These are phyloP conservation scores for Glyphotaelius pellucidus DNA, from an alignment of 2,888 invertebrate genomes.

Conservation along the genomic window DNA sequence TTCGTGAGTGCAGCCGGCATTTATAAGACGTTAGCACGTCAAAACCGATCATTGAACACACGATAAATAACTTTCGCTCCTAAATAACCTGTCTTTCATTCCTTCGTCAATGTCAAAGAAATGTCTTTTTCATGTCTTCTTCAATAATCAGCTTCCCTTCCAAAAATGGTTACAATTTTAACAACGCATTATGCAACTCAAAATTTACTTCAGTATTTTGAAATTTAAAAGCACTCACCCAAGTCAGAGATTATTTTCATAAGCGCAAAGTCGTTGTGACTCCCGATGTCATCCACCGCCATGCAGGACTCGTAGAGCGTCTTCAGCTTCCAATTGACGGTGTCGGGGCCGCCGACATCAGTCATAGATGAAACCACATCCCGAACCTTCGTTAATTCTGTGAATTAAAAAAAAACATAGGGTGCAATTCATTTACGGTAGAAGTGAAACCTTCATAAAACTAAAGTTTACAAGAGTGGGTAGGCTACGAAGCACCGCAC, in stretches of 20 bases:
- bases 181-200: background rate
- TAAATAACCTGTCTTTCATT: background rate
- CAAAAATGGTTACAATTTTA: background rate
- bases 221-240: slow-evolving; percentile 70
- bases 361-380: slow-evolving; percentile 74
- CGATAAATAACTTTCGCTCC: background rate
- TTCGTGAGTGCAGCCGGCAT: too few relatives aligned
- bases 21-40: too few relatives aligned
- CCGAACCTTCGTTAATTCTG: slow-evolving; percentile 73
- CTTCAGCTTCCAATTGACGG: slow-evolving; percentile 78
- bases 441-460: too few relatives aligned
- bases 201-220: background rate
- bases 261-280: slow-evolving; percentile 72
- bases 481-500: too few relatives aligned
- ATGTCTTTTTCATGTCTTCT: background rate
- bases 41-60: too few relatives aligned
- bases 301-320: slow-evolving; percentile 79
- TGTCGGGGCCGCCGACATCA: slow-evolving; percentile 71
- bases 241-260: slow-evolving; percentile 73
- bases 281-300: slow-evolving; percentile 74
- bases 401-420: slow-evolving; percentile 68
- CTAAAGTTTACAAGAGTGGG: too few relatives aligned
- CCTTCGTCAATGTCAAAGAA: background rate
- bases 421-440: too few relatives aligned
- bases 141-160: background rate